Base-by-base conservation (phyloP, 2,113 vertebrate species). In the Tretioscincus oriximinensis region DNA sequence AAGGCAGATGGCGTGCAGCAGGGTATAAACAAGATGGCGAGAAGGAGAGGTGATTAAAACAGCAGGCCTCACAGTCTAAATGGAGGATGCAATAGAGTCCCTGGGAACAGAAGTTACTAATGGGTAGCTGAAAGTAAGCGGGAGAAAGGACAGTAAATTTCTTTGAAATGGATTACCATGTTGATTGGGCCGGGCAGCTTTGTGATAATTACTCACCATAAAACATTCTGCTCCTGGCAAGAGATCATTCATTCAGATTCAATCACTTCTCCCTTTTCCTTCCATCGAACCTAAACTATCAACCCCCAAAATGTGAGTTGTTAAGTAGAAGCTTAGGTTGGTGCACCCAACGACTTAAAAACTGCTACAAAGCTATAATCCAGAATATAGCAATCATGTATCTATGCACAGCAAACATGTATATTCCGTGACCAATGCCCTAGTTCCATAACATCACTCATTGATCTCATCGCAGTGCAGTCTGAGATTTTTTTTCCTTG, bases 1-100 rank as follows among this genome's bases (percentile, higher is more conserved):
- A 91, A 94, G 93, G 93, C 94, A 95, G 94, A 95, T 95, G 93
- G 95, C 93, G 91, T 93, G 90, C 94, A 94, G 94, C 92, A 94
- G 93, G 94, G 94, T 88, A 92, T 93, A 95, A 95, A 95, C 94
- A 94, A 95, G 92, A 45, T 1, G 87, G 90, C 88, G 89, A 92
- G 91, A 94, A 92, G 90, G 91, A 93, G 89, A 92, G 90, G 90
- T 94, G 94, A 95, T 95, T 94, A 93, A 94, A 94, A 95, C 93
- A 94, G 92, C 94, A 93, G 94, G 92, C 93, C 92, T 54, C 83
- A 61, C 29, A 76, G 85, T 94, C 94, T 94, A 93, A 88, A 70
- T 90, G 87, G 85, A 89, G 92, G 90, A 73, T 90, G 90, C 87
- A 20, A 12, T 82, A 85, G 91, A 85, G 82, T 92, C 90, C 91